phyloP scores from a whole-genome alignment of 1,140 invertebrate genomes.

The Halictus rubicundus region DNA sequence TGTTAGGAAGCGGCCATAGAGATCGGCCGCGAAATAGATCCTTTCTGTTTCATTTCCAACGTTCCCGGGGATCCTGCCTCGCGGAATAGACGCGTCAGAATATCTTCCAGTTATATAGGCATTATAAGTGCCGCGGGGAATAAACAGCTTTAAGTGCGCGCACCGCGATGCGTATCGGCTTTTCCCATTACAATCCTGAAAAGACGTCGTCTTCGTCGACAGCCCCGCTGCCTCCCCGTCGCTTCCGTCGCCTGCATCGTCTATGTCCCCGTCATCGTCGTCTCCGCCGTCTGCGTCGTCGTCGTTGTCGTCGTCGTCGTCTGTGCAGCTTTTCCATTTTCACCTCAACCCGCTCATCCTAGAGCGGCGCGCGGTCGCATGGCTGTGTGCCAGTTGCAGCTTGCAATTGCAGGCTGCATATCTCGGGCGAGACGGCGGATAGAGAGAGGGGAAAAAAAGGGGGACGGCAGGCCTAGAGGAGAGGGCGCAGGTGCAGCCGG shows the following conservation, averaged over 20 bases:
- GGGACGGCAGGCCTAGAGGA: neutral
- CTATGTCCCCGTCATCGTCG: slow-evolving; percentile 23
- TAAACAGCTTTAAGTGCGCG: slow-evolving; percentile 77
- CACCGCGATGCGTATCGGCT: slow-evolving; percentile 76
- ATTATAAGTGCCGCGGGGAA: slow-evolving; percentile 73
- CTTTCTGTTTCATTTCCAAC: neutral
- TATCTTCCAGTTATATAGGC: slow-evolving; percentile 67
- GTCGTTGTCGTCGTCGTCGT: slow-evolving; percentile 45
- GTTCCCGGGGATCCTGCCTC: slow-evolving; percentile 6
- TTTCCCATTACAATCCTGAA: slow-evolving; percentile 78
- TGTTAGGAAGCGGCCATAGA: neutral
- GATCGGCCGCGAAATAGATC: slow-evolving; percentile 2
- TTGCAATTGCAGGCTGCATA: slow-evolving; percentile 67
- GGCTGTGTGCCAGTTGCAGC: slow-evolving; percentile 76
- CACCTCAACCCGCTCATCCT: slow-evolving; percentile 54
- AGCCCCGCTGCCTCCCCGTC: slow-evolving; percentile 23
- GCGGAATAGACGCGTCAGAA: slow-evolving; percentile 44
- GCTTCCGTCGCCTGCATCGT: slow-evolving; percentile 24
- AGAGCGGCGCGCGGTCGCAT: slow-evolving; percentile 42
- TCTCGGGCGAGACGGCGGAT: slow-evolving; percentile 56
- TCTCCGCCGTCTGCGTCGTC: slow-evolving; percentile 23
- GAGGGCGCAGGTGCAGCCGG: slow-evolving; percentile 48
- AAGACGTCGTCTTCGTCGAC: slow-evolving; percentile 62
- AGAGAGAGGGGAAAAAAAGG: slow-evolving; percentile 15
- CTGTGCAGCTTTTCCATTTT: slow-evolving; percentile 71